phyloP scores from a whole-genome alignment of 2,113 vertebrate genomes.

The Murina feae region DNA sequence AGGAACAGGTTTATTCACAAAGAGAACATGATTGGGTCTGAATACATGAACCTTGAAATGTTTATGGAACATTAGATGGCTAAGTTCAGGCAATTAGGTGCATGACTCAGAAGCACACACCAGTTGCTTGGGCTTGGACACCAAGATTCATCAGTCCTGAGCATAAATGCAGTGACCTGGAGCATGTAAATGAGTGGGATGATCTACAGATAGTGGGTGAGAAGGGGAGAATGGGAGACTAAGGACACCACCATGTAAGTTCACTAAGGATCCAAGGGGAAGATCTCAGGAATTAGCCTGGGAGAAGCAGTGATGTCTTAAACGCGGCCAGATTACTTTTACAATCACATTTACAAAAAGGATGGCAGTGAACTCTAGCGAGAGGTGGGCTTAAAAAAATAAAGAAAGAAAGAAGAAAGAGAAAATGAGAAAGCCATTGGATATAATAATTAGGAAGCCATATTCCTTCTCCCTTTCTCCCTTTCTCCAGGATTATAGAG shows the following conservation, averaged over 20 bases:
- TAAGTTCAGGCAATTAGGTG: fast-evolving
- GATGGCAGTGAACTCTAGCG: background rate
- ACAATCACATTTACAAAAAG: background rate
- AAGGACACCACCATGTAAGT: background rate
- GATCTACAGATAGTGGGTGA: background rate
- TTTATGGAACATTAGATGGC: background rate
- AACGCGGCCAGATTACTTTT: background rate
- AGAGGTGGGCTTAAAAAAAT: background rate
- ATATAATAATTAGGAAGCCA: background rate
- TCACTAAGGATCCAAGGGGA: background rate
- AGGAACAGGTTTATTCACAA: background rate
- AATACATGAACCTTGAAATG: background rate
- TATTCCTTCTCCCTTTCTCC: background rate
- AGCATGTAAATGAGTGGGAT: background rate
- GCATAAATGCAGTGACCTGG: background rate
- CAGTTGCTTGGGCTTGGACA: background rate
- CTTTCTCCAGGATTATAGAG: background rate
- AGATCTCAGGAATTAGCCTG: background rate
- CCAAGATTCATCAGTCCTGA: background rate
- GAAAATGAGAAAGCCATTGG: background rate
- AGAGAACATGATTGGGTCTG: background rate
- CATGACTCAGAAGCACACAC: background rate
- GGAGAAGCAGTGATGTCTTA: background rate
- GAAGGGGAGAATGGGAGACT: too few species aligned
- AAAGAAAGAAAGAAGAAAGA: background rate